These are phyloP conservation scores for Phania funesta DNA, from an alignment of 2,888 invertebrate species.

Conservation along the genomic window DNA sequence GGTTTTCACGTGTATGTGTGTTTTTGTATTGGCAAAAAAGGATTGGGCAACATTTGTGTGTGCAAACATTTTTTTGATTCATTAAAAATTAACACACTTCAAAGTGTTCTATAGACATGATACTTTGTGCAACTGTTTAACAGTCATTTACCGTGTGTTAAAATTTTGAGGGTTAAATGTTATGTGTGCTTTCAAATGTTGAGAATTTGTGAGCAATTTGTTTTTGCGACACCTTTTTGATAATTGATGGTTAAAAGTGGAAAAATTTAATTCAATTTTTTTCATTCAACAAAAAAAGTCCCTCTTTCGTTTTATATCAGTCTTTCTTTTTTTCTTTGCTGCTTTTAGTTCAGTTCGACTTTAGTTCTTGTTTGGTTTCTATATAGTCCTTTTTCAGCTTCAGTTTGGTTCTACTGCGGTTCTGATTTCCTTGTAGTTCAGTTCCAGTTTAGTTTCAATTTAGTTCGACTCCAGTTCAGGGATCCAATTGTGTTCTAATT, in stretches of 20 bases:
- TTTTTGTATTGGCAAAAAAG: too few species aligned
- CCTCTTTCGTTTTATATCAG: too few species aligned
- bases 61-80: conserved; percentile 74
- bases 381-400: too few species aligned
- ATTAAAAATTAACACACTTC: conserved; percentile 76
- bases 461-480: too few species aligned
- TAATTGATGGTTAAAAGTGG: neutral
- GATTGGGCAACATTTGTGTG: conserved; percentile 63
- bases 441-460: too few species aligned
- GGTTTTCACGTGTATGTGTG: too few species aligned
- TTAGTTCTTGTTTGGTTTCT: too few species aligned
- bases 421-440: too few species aligned
- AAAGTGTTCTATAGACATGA: conserved; percentile 68
- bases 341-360: too few species aligned
- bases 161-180: conserved; percentile 1
- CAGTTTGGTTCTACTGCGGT: too few species aligned
- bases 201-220: conserved; percentile 1
- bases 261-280: neutral
- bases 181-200: neutral
- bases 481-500: too few species aligned
- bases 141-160: conserved; percentile 8
- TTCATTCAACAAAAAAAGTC: neutral
- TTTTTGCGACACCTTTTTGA: conserved; percentile 8
- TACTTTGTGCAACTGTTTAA: conserved; percentile 17
- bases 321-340: too few species aligned